Evolutionary conservation across 2,113 vertebrate species (phyloP).

Genomic region (Herpailurus yagouaroundi): DNA sequence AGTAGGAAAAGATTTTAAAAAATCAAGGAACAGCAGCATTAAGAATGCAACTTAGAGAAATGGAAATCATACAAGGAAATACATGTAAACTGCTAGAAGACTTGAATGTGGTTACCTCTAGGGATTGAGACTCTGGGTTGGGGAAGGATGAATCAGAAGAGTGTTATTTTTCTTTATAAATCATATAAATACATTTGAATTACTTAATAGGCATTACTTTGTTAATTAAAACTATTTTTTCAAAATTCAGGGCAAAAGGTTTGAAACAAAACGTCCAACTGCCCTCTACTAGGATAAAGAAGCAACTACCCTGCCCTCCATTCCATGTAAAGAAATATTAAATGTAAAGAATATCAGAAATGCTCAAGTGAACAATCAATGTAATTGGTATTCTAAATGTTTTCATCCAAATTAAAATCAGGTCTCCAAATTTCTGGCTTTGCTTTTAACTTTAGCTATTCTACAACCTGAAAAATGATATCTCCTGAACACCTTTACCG

Average conservation of each 20-base stretch:
- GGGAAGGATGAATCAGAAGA: background rate
- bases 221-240: background rate
- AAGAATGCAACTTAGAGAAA: background rate
- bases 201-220: background rate
- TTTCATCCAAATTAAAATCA: conserved; percentile 18
- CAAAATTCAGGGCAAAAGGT: background rate
- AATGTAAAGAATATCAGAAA: background rate
- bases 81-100: background rate
- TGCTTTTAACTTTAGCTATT: background rate
- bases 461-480: background rate
- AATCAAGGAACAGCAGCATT: background rate
- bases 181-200: background rate
- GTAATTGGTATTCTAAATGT: background rate
- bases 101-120: background rate
- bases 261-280: background rate
- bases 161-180: conserved; percentile 20
- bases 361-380: background rate
- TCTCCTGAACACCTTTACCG: background rate
- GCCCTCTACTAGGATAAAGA: background rate
- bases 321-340: background rate
- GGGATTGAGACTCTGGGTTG: background rate
- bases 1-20: conserved; percentile 16
- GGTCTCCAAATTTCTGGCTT: background rate
- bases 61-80: background rate
- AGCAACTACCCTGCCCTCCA: background rate